A percentile compares a stretch with the other conserved stretches of the same genome.
Evolutionary conservation across 2,113 vertebrate species (phyloP).

Genomic region (Lepus americanus): DNA sequence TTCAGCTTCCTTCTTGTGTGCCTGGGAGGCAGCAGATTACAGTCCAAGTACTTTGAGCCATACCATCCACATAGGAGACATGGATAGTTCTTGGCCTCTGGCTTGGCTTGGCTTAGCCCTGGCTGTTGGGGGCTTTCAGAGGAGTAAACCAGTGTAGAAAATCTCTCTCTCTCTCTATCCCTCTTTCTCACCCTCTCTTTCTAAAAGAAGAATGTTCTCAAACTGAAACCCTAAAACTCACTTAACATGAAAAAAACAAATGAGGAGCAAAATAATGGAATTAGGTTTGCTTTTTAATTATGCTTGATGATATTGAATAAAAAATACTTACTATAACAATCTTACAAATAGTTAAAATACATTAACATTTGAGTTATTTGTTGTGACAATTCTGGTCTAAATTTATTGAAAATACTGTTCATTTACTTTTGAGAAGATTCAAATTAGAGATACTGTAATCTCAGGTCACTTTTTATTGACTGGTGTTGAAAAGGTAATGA

Average conservation of each 20-base stretch:
- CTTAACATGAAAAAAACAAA: slow-evolving; percentile 44
- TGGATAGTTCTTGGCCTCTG: too few species aligned
- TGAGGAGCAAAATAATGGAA: not conserved
- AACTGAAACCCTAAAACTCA: not conserved
- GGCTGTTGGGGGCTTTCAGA: too few species aligned
- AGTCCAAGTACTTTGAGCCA: too few species aligned
- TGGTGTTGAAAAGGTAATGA: not conserved
- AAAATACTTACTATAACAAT: not conserved
- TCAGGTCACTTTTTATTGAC: not conserved
- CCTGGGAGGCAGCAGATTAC: too few species aligned
- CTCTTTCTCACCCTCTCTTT: too few species aligned
- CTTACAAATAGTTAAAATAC: slow-evolving; percentile 32
- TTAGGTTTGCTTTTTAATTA: not conserved
- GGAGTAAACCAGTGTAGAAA: too few species aligned
- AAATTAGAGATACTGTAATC: slow-evolving; percentile 23
- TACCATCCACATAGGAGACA: too few species aligned
- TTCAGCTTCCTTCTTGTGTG: too few species aligned
- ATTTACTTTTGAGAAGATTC: not conserved
- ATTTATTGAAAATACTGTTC: not conserved
- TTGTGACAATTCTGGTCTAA: not conserved
- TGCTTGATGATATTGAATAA: not conserved
- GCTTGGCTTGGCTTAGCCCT: too few species aligned
- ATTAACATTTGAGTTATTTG: not conserved
- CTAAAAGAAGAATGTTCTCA: not conserved
- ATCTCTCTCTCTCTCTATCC: too few species aligned